phyloP scores from a whole-genome alignment of 2,113 vertebrate genomes.

The Papio anubis region DNA sequence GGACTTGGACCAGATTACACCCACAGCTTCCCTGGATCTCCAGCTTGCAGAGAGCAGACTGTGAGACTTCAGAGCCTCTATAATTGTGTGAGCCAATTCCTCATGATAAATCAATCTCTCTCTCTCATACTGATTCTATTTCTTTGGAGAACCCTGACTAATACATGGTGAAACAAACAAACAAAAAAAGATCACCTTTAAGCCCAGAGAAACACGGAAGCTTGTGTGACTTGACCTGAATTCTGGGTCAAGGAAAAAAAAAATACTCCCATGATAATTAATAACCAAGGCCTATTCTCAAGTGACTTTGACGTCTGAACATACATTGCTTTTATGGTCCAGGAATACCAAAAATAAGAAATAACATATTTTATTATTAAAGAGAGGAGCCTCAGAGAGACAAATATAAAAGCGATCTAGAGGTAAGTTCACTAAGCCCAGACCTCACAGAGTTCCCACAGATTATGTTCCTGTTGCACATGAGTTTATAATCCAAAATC shows the following conservation, averaged over 20 bases:
- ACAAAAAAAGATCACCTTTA: not conserved
- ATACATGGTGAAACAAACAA: not conserved
- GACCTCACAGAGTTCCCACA: not conserved
- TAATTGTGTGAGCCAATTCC: not conserved
- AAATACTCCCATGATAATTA: not conserved
- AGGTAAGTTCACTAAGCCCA: not conserved
- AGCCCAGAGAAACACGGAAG: not conserved
- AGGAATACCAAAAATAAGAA: not conserved
- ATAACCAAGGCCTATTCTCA: not conserved
- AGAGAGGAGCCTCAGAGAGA: not conserved
- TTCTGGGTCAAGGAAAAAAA: not conserved
- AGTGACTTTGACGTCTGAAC: not conserved
- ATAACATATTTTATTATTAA: not conserved
- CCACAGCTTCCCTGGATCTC: not conserved
- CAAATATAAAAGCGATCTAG: not conserved
- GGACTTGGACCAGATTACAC: not conserved
- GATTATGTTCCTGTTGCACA: not conserved
- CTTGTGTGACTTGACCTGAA: not conserved
- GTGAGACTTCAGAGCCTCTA: not conserved
- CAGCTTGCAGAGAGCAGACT: not conserved
- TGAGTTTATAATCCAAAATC: slow-evolving; percentile 20
- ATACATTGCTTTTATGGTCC: not conserved
- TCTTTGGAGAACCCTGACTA: not conserved
- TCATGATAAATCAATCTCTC: not conserved
- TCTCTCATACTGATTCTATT: not conserved